These are phyloP conservation scores for Spicauda simplicius DNA, from an alignment of 2,888 invertebrate species.

Conservation along the genomic window DNA sequence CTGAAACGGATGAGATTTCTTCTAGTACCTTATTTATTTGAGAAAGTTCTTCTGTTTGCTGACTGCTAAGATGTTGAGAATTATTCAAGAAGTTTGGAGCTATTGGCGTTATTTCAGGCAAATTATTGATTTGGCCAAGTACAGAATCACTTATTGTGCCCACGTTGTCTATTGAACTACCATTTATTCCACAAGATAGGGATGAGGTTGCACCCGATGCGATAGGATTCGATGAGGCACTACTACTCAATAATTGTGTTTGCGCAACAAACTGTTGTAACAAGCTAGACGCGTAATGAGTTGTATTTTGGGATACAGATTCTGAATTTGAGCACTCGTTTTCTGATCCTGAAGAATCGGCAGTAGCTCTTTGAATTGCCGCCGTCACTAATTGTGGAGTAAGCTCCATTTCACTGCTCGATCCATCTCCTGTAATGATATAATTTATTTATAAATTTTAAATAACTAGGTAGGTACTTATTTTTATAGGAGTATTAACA, in stretches of 20 bases:
- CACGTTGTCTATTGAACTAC: constrained; percentile 65
- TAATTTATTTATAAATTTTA: not conserved
- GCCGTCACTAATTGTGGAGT: constrained; percentile 90
- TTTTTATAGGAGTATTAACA: not conserved
- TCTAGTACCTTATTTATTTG: constrained; percentile 81
- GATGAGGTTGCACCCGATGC: constrained; percentile 55
- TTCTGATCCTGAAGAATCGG: constrained; percentile 89
- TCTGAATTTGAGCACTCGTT: constrained; percentile 86
- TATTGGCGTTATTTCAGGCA: constrained; percentile 71
- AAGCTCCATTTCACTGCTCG: constrained; percentile 90
- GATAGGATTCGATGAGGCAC: constrained; percentile 67
- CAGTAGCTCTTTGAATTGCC: constrained; percentile 89
- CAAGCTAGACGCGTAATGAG: constrained; percentile 89
- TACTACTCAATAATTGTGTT: constrained; percentile 88
- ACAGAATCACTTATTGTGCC: constrained; percentile 70
- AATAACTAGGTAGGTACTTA: not conserved
- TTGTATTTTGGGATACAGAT: constrained; percentile 80
- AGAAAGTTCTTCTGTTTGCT: constrained; percentile 77
- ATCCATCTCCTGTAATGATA: constrained; percentile 81
- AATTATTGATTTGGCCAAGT: constrained; percentile 70
- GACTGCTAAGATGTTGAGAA: constrained; percentile 76
- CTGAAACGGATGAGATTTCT: constrained; percentile 75
- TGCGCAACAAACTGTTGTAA: constrained; percentile 93
- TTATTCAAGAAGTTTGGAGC: constrained; percentile 66
- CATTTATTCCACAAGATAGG: constrained; percentile 57